phyloP scores from a whole-genome alignment of 1,140 invertebrate genomes.

The Trachymyrmex septentrionalis region DNA sequence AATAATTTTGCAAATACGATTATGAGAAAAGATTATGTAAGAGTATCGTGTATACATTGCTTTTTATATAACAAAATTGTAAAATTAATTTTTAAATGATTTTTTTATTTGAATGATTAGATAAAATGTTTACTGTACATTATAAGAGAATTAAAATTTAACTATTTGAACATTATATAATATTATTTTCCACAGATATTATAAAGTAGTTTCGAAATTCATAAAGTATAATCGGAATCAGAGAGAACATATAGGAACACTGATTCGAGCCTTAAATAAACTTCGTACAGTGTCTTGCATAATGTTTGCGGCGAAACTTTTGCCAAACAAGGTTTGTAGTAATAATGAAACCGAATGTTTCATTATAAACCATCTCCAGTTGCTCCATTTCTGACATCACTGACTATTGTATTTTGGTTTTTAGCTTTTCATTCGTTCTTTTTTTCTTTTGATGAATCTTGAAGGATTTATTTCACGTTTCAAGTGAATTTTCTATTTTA shows the following conservation, averaged over 20 bases:
- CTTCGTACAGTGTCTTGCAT: conserved; percentile 35
- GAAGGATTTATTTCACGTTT: background rate
- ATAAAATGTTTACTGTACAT: background rate
- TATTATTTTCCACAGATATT: background rate
- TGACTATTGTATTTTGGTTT: background rate
- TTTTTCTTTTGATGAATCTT: background rate
- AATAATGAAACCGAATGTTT: conserved; percentile 33
- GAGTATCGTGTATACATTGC: too few relatives aligned
- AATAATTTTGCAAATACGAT: background rate
- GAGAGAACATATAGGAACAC: conserved; percentile 14
- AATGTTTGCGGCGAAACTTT: conserved; percentile 51
- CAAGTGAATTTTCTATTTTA: background rate
- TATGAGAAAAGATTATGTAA: background rate
- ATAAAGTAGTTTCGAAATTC: conserved; percentile 32
- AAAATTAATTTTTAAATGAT: background rate
- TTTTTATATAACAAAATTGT: background rate
- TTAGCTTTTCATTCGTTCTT: background rate
- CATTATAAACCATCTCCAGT: background rate
- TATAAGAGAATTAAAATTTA: background rate
- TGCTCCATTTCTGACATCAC: background rate
- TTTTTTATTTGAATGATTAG: background rate
- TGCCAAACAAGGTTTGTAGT: conserved; percentile 26
- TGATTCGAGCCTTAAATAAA: conserved; percentile 45
- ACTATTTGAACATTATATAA: conserved; percentile 12
- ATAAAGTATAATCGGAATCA: conserved; percentile 12